These are phyloP conservation scores for rabbit (Oryctolagus cuniculus) DNA, from an alignment of 2,113 vertebrate genomes.

Conservation along the genomic window DNA sequence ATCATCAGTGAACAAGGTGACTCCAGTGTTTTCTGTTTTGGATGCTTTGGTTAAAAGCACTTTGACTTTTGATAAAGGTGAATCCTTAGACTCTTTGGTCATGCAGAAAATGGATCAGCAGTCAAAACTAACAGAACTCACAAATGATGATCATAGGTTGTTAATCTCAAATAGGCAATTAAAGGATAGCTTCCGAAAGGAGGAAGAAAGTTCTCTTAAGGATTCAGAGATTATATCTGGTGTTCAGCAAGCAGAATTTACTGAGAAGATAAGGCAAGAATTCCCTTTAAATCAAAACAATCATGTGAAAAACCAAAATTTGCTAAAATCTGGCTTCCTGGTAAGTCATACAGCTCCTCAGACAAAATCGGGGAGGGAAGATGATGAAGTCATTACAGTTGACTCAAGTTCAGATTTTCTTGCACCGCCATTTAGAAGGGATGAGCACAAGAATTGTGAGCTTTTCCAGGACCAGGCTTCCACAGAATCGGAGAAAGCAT, in stretches of 20 bases:
- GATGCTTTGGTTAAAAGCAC: constrained; percentile 88
- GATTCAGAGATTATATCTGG: constrained; percentile 63
- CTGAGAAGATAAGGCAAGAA: constrained; percentile 75
- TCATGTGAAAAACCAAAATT: constrained; percentile 62
- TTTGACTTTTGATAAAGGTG: constrained; percentile 85
- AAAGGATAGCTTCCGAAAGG: neutral
- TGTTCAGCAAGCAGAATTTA: constrained; percentile 87
- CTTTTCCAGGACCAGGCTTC: constrained; percentile 78
- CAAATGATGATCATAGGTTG: constrained; percentile 60
- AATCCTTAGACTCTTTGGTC: constrained; percentile 73
- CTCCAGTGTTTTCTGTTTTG: constrained; percentile 92
- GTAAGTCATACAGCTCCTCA: constrained; percentile 65
- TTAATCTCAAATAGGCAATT: constrained; percentile 71
- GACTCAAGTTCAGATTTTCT: constrained; percentile 48
- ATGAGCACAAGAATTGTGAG: constrained; percentile 76
- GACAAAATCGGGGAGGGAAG: neutral
- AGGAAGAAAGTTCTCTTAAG: constrained; percentile 52
- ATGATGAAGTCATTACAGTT: constrained; percentile 68
- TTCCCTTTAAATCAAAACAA: constrained; percentile 66
- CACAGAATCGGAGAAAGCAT: constrained; percentile 81
- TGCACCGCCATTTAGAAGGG: constrained; percentile 36
- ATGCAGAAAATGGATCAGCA: constrained; percentile 65
- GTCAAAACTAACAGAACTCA: constrained; percentile 73
- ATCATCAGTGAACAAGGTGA: constrained; percentile 88
- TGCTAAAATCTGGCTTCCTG: constrained; percentile 78